Evolutionary conservation across 2,888 invertebrate genomes (phyloP), one percentile per base, ranked within the genome.

Genomic region (Hipparchia semele): DNA sequence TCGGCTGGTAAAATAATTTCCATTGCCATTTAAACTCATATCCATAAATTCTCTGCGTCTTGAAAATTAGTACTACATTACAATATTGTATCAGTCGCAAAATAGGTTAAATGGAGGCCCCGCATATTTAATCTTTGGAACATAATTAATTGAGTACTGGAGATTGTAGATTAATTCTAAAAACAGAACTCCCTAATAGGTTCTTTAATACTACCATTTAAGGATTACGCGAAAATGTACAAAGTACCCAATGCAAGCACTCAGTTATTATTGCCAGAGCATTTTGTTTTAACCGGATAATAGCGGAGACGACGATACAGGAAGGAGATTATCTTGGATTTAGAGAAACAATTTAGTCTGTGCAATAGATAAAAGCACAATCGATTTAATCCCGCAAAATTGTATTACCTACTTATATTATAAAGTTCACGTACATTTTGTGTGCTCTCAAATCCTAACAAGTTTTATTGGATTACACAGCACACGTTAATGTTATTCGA

Each of bases 221-320:
- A 74, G 80, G 80, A 82, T 82, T 81, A 83, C 68, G 75, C 71
- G 77, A 72, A 73, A 77, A 76, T 77, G 79, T 77, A 83, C 78
- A 81, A 83, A 80, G 81, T 80, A 78, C 80, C 76, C 81, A 80
- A 84, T 83, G 84, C 83, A 84, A 82, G 83, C 86, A 84, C 86
- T 83, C 85, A 83, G 87, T 86, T 90, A 87, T 90, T 88, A 89
- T 84, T 87, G 86, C 84, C 83, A 85, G 84, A 85, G 81, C 88
- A 84, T 88, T 88, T 89, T 88, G 86, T 90, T 89, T 88, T 84
- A 87, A 84, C 83, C 86, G 88, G 88, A 90, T 90, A 87, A 90
- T 86, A 82, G 83, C 69, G 58, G 68, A 77, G 80, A 79, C 75
- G 84, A 82, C 83, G 82, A 86, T 87, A 86, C 84, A 85, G 82